phyloP scores from a whole-genome alignment of 2,797 vertebrate genomes.

The Prionace glauca region DNA sequence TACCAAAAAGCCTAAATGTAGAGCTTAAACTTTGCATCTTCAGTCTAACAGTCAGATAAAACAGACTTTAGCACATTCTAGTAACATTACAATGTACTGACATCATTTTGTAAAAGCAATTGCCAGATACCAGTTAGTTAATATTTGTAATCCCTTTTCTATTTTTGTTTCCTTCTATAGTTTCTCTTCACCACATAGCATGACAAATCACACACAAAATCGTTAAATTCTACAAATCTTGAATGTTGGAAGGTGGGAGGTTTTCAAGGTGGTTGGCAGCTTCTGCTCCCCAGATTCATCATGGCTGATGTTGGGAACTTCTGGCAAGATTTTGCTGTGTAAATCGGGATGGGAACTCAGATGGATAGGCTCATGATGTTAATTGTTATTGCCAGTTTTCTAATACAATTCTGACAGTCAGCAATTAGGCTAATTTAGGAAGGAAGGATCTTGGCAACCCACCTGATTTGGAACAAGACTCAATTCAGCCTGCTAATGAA shows the following conservation, averaged over 20 bases:
- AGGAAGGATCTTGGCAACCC: background rate
- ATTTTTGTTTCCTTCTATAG: background rate
- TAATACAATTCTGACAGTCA: background rate
- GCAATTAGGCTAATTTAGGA: background rate
- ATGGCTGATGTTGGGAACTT: background rate
- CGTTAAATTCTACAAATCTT: background rate
- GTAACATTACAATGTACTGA: background rate
- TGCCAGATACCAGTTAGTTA: background rate
- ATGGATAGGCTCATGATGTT: background rate
- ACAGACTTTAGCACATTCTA: background rate
- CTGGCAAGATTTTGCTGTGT: background rate
- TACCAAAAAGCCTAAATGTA: background rate
- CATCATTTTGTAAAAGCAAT: background rate
- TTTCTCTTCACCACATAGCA: background rate
- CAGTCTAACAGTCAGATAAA: background rate
- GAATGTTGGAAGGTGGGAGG: background rate
- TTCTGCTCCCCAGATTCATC: background rate
- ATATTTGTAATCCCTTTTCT: background rate
- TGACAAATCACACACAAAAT: background rate
- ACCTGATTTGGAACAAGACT: background rate
- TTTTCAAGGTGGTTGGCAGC: background rate
- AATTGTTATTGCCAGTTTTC: background rate
- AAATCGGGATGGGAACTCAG: background rate
- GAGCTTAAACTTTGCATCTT: background rate
- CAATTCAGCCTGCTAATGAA: background rate